Conservation (phyloP, 2,113 vertebrate species). For the Hyperopisus bebe region DNA sequence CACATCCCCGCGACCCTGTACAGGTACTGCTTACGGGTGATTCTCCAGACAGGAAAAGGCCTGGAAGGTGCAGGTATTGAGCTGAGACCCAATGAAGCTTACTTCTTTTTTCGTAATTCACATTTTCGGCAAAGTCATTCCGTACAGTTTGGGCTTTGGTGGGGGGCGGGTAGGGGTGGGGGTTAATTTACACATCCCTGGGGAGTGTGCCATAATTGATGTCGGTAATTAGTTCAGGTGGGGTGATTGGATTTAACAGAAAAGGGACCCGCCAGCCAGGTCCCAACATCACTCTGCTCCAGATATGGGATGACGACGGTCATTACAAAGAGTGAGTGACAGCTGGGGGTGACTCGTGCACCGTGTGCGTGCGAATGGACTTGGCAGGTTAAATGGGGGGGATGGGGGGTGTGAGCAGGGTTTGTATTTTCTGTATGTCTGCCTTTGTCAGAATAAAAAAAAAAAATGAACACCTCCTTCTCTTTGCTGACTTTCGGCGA, state of each 20-base stretch:
- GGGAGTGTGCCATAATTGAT: not conserved
- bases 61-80: not conserved
- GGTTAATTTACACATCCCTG: not conserved
- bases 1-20: not conserved
- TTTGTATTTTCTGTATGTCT: not conserved
- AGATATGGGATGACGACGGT: not conserved
- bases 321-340: not conserved
- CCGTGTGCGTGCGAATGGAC: not conserved
- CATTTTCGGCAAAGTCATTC: not conserved
- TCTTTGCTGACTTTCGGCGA: not conserved
- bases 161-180: not conserved
- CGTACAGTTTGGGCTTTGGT: not conserved
- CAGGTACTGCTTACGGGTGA: not conserved
- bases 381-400: not conserved
- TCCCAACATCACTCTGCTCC: not conserved
- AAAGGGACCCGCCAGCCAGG: not conserved
- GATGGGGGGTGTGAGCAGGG: not conserved
- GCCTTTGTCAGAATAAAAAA: slow-evolving; percentile 1
- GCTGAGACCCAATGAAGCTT: not conserved
- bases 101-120: not conserved
- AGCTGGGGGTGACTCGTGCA: not conserved
- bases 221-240: not conserved
- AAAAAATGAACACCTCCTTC: not conserved
- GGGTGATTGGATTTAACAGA: not conserved
- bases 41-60: not conserved